Evolutionary conservation across 53 echinoderm and acorn worm species (phyloP).

Genomic region (Hippasteria phrygiana): DNA sequence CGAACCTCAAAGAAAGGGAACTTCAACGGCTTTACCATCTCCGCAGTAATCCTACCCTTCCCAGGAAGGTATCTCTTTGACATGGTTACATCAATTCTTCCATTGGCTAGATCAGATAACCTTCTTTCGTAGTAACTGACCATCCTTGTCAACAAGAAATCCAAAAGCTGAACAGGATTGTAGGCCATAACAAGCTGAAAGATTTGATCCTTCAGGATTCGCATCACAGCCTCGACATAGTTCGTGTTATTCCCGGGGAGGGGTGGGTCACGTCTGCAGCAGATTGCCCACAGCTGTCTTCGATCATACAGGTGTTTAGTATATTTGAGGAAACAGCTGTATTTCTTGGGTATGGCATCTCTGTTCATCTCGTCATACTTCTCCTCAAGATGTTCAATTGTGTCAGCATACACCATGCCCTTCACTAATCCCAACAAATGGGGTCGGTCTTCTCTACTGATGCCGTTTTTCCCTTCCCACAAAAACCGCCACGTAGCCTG

Average conservation of each 20-base stretch:
- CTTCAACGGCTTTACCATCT: background rate
- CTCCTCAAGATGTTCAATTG: background rate
- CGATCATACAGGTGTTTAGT: constrained; percentile 14
- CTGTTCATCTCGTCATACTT: background rate
- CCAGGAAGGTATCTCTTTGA: constrained; percentile 48
- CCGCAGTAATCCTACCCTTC: constrained; percentile 1
- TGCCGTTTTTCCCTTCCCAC: constrained; percentile 10
- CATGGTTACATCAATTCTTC: constrained; percentile 29
- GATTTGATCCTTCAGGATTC: constrained; percentile 48
- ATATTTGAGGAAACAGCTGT: background rate
- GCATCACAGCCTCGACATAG: constrained; percentile 55
- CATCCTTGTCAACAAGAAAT: constrained; percentile 32
- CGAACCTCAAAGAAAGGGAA: constrained; percentile 8
- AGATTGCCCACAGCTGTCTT: constrained; percentile 21
- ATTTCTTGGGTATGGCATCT: constrained; percentile 16
- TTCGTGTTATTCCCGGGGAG: constrained; percentile 43
- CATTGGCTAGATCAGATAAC: constrained; percentile 30
- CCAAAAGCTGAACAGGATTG: constrained; percentile 29
- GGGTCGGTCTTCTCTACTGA: constrained; percentile 12
- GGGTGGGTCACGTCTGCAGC: background rate
- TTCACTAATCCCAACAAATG: constrained; percentile 33
- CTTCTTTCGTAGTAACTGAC: constrained; percentile 17
- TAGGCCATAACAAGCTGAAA: constrained; percentile 27
- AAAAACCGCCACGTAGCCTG: constrained; percentile 66
- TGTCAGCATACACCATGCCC: constrained; percentile 44